Base-by-base conservation (phyloP, 2,888 invertebrate genomes). In the Cenopis cana region DNA sequence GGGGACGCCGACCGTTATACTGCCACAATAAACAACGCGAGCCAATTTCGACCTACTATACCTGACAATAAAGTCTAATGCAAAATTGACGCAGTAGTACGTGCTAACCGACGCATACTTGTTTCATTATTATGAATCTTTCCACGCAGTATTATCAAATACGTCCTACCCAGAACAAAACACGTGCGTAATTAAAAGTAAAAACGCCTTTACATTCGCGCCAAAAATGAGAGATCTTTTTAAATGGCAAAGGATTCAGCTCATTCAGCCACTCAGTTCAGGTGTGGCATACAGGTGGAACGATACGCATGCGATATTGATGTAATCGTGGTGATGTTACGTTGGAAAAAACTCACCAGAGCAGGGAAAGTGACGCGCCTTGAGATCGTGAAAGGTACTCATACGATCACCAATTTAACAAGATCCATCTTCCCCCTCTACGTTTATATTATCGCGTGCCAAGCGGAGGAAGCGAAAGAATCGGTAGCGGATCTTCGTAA, bases 331-430 rank as follows among this genome's bases (percentile, higher is more conserved):
- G 82, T 82, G 87, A 79, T 80, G 85, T 92, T 91, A 91, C 91
- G 90, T 89, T 89, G 85, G 87, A 90, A 91, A 92, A 92, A 92
- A 91, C 88, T 87, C 89, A 87, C 85, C 84, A 82, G 86, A 90
- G 87, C 90, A 89, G 92, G 88, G 93, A 93, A 92, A 93, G 93
- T 92, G 93, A 92, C 90, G 88, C 82, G 85, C 85, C 85, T 87
- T 87, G 85, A 90, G 88, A 90, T 89, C 91, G 92, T 91, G 92
- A 92, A 93, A 92, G 92, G 93, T 90, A 91, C 90, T 89, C 83
- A 85, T 78, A 80, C 82, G 82, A 85, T 84, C 82, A 85, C 92
- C 89, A 83, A 74, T 75, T 65, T 82, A 79, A 74, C 64, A 65
- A 77, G 91, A 88, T 76, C 89, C 79, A 79, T 77, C 79, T 75